A percentile compares a stretch with the other conserved stretches of the same genome.
Evolutionary conservation across 64 coral and sea anemone species (phyloP).

Genomic region (Montipora cactus): DNA sequence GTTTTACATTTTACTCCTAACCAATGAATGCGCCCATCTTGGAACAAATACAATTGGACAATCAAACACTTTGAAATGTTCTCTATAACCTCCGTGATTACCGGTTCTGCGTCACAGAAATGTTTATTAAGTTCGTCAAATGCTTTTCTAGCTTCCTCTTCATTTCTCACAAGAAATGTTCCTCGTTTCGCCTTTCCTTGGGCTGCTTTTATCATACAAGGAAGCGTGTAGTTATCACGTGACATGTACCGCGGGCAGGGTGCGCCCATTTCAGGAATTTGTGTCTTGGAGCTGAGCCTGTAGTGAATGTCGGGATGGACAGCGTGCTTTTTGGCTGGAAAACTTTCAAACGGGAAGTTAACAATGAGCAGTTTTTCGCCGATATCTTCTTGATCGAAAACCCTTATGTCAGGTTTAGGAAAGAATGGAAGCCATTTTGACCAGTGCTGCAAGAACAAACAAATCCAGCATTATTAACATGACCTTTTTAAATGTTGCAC

Average conservation of each 20-base stretch:
- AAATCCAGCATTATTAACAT: background rate
- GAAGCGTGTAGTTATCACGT: conserved; percentile 81
- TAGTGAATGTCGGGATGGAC: conserved; percentile 89
- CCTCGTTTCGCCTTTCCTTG: conserved; percentile 85
- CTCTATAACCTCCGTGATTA: conserved; percentile 85
- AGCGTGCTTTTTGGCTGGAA: conserved; percentile 88
- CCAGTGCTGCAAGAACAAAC: conserved; percentile 69
- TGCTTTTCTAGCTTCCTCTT: conserved; percentile 57
- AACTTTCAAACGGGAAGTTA: conserved; percentile 78
- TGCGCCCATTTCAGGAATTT: conserved; percentile 88
- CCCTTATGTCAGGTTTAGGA: conserved; percentile 70
- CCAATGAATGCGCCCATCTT: conserved; percentile 84
- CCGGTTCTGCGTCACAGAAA: conserved; percentile 68
- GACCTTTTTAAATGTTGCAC: too few species aligned
- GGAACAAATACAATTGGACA: conserved; percentile 84
- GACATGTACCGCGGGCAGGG: conserved; percentile 79
- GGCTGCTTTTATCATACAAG: conserved; percentile 91
- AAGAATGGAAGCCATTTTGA: conserved; percentile 85
- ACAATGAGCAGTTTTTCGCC: conserved; percentile 66
- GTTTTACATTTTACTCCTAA: conserved; percentile 82
- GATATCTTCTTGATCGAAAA: conserved; percentile 67
- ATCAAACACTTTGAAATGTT: conserved; percentile 69
- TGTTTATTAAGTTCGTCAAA: conserved; percentile 73
- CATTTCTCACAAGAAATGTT: conserved; percentile 74
- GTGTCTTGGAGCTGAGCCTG: conserved; percentile 76